Evolutionary conservation across 2,888 invertebrate species (phyloP).

Genomic region (Hydriomena furcata): DNA sequence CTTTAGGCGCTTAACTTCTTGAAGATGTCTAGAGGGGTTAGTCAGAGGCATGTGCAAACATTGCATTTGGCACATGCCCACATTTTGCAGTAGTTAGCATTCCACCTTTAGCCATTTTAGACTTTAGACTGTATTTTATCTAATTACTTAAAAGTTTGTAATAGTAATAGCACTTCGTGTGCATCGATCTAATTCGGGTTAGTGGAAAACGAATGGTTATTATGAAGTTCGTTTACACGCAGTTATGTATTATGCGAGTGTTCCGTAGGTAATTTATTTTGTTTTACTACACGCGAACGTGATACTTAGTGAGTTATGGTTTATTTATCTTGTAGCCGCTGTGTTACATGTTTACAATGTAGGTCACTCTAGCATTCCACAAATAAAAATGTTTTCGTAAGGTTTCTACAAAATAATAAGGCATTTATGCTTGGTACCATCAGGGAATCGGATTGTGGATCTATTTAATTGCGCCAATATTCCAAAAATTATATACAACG

Average conservation of each 20-base stretch:
- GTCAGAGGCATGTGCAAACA: no score
- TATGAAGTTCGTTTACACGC: slow-evolving; percentile 19
- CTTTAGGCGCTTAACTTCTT: no score
- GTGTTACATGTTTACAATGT: slow-evolving; percentile 30
- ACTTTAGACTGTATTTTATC: no score
- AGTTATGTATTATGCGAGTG: slow-evolving; percentile 19
- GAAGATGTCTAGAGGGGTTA: no score
- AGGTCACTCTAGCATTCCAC: slow-evolving; percentile 23
- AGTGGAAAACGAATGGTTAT: slow-evolving; percentile 14
- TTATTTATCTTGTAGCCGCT: slow-evolving; percentile 27
- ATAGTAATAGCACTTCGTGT: slow-evolving; percentile 12
- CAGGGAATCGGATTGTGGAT: no score
- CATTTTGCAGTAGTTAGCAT: no score
- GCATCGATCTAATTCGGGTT: slow-evolving; percentile 8
- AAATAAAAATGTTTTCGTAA: slow-evolving; percentile 3
- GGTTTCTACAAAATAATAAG: neutral
- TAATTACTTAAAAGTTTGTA: slow-evolving; percentile 1
- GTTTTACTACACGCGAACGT: slow-evolving; percentile 26
- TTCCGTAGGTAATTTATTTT: slow-evolving; percentile 23
- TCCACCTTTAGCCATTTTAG: no score
- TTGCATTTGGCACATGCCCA: no score
- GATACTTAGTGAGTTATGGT: slow-evolving; percentile 25
- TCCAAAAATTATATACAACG: no score
- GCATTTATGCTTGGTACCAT: neutral
- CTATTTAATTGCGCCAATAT: no score